phyloP scores from a whole-genome alignment of 1,140 invertebrate species.

The Camponotus pennsylvanicus region DNA sequence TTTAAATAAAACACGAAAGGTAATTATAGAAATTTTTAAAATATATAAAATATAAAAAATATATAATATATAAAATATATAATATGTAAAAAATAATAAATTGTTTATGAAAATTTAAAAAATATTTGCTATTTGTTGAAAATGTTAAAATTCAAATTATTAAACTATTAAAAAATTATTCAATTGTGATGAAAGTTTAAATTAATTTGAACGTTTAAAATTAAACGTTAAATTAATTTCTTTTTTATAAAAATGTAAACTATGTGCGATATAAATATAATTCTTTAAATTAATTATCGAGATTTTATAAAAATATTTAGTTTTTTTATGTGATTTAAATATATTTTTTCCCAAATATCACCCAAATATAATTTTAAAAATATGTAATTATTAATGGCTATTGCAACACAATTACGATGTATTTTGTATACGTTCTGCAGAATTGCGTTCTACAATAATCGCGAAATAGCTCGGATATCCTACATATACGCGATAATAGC shows the following conservation, averaged over 20 bases:
- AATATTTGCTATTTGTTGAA: not conserved
- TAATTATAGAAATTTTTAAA: not conserved
- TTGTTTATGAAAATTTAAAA: conserved; percentile 5
- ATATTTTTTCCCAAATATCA: not conserved
- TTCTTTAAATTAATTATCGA: not conserved
- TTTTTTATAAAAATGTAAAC: too few relatives aligned
- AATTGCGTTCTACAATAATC: conserved; percentile 28
- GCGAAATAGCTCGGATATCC: conserved; percentile 37
- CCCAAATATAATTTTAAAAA: not conserved
- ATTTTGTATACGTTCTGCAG: not conserved
- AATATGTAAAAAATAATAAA: too few relatives aligned
- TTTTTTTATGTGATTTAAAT: not conserved
- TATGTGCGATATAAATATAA: too few relatives aligned
- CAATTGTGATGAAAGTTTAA: not conserved
- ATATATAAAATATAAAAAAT: not conserved
- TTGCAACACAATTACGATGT: not conserved
- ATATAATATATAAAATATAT: too few relatives aligned
- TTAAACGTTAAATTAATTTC: too few relatives aligned
- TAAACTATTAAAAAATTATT: not conserved
- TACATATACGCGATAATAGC: not conserved
- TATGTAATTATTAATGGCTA: conserved; percentile 2
- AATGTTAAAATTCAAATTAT: too few relatives aligned
- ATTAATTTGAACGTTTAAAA: not conserved
- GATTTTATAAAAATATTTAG: not conserved
- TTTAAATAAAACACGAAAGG: not conserved